Conservation (phyloP, 2,888 invertebrate genomes). For the Torymus aiolomorphi region DNA sequence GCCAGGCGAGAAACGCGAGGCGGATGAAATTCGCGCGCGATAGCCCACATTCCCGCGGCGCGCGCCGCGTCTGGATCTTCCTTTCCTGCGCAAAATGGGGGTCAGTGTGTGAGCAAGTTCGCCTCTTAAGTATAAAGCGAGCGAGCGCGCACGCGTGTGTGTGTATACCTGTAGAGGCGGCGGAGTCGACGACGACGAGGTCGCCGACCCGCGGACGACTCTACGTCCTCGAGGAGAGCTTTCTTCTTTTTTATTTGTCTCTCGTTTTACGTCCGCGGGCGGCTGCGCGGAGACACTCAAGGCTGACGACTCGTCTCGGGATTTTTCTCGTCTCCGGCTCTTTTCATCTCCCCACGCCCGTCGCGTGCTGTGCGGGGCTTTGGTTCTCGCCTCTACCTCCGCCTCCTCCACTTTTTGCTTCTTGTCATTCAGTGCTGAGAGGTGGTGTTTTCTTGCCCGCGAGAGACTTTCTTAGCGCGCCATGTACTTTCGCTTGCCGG, state of each 20-base stretch:
- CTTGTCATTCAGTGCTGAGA: background rate
- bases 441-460: background rate
- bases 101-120: constrained; percentile 74
- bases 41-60: too few relatives aligned
- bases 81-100: constrained; percentile 67
- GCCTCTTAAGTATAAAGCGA: constrained; percentile 64
- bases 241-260: constrained; percentile 36
- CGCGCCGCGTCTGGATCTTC: constrained; percentile 40
- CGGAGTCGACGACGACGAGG: constrained; percentile 46
- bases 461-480: too few relatives aligned
- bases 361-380: too few relatives aligned
- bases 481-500: too few relatives aligned
- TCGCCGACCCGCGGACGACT: constrained; percentile 63
- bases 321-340: constrained; percentile 56
- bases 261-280: too few relatives aligned
- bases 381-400: background rate
- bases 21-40: constrained; percentile 20
- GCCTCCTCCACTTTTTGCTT: constrained; percentile 7
- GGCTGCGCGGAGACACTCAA: background rate
- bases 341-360: background rate
- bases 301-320: constrained; percentile 36
- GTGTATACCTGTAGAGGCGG: background rate
- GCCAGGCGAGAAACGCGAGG: background rate
- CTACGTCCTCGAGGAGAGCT: constrained; percentile 16
- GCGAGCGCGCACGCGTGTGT: constrained; percentile 18